Base-by-base conservation (phyloP, 2,888 invertebrate species). In the Gerris lacustris region DNA sequence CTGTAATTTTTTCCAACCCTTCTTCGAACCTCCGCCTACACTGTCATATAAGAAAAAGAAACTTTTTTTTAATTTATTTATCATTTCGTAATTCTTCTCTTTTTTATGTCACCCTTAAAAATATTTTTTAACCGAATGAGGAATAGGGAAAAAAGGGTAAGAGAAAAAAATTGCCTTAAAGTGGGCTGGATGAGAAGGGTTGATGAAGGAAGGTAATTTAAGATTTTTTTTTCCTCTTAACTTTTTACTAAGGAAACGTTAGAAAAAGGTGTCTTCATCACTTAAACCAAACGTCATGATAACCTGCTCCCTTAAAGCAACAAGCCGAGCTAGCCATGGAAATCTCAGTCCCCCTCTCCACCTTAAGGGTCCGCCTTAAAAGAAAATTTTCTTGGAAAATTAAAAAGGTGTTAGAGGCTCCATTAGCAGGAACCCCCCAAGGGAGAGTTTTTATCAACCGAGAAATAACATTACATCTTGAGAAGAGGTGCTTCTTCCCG, bases 401-500 rank as follows among this genome's bases (percentile, higher is more conserved):
- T 55, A 55, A 55, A 55, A 55, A 55, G 55, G 55, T 55, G 55
- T 55, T 55, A 55, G 15, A 9, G 55, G 55, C 55, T 55, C 55
- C 55, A 55, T 55, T 55, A 55, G 55, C 15, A 55, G 55, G 11
- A 15, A 11, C 15, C 31, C 31, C 55, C 15, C 55, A 15, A 55
- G 55, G 55, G 55, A 55, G 15, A 55, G 15, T 31, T 31, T 31
- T 31, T 31, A 31, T 31, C 31, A 31, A 31, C 31, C 31, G 31
- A 31, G 55, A 55, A 55, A 55, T 15, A 55, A 55, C 55, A 55
- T 55, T 55, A 55, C 31, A 31, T 31, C 31, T 31, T 31, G 31
- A 31, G 31, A 31, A 31, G 31, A 31, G 31, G 31, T 31, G 31
- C 31, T 31, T 2, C 31, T 31, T 31, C 31, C 31, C 31, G 31